phyloP scores from a whole-genome alignment of 1,140 invertebrate genomes.

The Bombyx mandarina region DNA sequence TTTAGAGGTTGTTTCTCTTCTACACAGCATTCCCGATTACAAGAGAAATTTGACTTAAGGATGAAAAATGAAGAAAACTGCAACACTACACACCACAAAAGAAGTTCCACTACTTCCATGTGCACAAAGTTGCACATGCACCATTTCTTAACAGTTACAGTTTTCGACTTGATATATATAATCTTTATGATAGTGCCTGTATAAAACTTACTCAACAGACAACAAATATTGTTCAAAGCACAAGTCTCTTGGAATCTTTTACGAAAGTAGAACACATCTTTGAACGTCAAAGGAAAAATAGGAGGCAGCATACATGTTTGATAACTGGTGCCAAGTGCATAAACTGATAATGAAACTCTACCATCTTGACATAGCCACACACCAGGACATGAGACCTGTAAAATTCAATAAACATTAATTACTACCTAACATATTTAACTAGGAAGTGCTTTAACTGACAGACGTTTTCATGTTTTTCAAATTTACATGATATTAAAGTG shows the following conservation, averaged over 20 bases:
- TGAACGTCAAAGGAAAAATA: constrained; percentile 75
- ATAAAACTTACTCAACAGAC: constrained; percentile 46
- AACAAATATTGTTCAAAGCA: constrained; percentile 58
- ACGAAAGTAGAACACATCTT: constrained; percentile 77
- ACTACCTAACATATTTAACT: neutral
- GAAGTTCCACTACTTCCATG: too few species aligned
- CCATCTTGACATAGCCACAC: constrained; percentile 83
- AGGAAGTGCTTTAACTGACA: neutral
- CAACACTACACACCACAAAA: too few species aligned
- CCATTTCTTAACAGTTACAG: too few species aligned
- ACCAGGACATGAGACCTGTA: constrained; percentile 80
- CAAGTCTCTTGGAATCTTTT: constrained; percentile 73
- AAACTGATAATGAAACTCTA: constrained; percentile 74
- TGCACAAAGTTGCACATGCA: too few species aligned
- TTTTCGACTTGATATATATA: too few species aligned
- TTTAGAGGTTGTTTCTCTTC: too few species aligned
- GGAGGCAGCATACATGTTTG: constrained; percentile 74
- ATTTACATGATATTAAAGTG: too few species aligned
- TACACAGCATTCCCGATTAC: too few species aligned
- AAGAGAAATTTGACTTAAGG: too few species aligned
- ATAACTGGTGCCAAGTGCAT: constrained; percentile 72
- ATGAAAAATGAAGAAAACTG: too few species aligned
- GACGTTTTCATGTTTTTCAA: too few species aligned
- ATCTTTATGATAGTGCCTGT: too few species aligned
- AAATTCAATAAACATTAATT: constrained; percentile 6